Evolutionary conservation across 2,888 invertebrate genomes (phyloP).

Genomic region (Dolomedes plantarius): DNA sequence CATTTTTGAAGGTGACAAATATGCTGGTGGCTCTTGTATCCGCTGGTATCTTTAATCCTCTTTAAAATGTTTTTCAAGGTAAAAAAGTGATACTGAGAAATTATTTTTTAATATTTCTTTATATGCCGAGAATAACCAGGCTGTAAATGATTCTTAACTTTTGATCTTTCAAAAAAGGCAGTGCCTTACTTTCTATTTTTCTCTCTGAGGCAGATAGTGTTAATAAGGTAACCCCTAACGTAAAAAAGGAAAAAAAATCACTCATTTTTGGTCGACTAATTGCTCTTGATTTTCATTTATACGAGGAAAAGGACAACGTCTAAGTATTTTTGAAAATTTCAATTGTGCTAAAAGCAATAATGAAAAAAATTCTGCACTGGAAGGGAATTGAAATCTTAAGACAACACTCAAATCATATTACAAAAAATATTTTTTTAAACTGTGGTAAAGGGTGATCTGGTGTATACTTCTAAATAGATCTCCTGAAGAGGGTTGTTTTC

Average conservation of each 20-base stretch:
- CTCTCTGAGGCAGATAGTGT: conserved; percentile 15
- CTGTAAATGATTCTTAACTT: conserved; percentile 38
- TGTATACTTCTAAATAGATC: too few relatives aligned
- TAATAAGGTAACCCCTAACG: neutral
- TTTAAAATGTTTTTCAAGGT: conserved; percentile 63
- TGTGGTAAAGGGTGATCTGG: too few relatives aligned
- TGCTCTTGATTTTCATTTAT: too few relatives aligned
- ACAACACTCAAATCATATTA: too few relatives aligned
- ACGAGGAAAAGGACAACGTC: too few relatives aligned
- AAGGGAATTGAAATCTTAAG: too few relatives aligned
- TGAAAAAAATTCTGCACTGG: too few relatives aligned
- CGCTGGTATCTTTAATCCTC: conserved; percentile 56
- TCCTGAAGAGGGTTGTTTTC: neutral
- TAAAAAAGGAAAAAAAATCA: too few relatives aligned
- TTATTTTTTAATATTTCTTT: conserved; percentile 65
- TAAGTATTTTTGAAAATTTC: too few relatives aligned
- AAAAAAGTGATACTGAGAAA: conserved; percentile 61
- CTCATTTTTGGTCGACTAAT: too few relatives aligned
- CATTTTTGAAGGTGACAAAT: conserved; percentile 70
- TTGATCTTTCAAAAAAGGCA: conserved; percentile 55
- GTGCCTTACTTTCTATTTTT: conserved; percentile 66
- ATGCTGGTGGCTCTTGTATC: conserved; percentile 44
- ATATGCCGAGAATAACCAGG: neutral
- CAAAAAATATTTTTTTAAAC: too few relatives aligned
- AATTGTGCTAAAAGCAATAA: too few relatives aligned